Base-by-base conservation (phyloP, 2,797 vertebrate species). In the Numenius phaeopus region DNA sequence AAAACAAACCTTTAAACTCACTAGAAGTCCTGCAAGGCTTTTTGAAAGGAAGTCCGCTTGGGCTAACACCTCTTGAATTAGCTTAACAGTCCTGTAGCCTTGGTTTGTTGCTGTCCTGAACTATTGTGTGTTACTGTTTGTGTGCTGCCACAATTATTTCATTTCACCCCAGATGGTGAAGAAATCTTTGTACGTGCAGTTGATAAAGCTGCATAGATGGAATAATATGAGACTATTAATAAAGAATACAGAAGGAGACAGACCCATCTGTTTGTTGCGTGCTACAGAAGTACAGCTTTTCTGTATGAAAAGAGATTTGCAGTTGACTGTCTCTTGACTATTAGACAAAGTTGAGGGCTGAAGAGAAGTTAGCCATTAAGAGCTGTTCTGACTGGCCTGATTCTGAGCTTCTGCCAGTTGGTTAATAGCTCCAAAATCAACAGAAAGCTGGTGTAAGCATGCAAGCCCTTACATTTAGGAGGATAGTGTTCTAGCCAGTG, bases 11-110 rank as follows among this genome's bases (percentile, higher is more conserved):
- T 94, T 79, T 75, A 69, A 95, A 82, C 54, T 94, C 37, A 50
- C 11, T 30, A 24, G 32, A 83, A 93, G 79, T 87, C 42, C 81
- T 47, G 16, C 20, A 62, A 72, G 67, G 46, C 72, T 89, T 71
- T 49, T 80, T 61, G 66, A 83, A 80, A 77, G 57, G 64, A 89
- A 91, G 75, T 52, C 46, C 11, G 15, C 78, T 81, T 87, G 71
- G 79, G 87, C 58, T 80, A 44, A 67, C 12, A 55, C 78, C 81
- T 93, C 78, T 50, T 94, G 81, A 95, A 97, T 96, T 92, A 95
- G 93, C 87, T 89, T 52, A 91, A 89, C 94, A 92, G 94, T 96
- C 96, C 94, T 94, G 91, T 96, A 97, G 90, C 94, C 96, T 96
- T 93, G 72, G 71, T 93, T 92, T 91, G 77, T 87, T 93, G 92